phyloP scores from a whole-genome alignment of 92 coral and sea anemone species.

The Pocillopora grandis region DNA sequence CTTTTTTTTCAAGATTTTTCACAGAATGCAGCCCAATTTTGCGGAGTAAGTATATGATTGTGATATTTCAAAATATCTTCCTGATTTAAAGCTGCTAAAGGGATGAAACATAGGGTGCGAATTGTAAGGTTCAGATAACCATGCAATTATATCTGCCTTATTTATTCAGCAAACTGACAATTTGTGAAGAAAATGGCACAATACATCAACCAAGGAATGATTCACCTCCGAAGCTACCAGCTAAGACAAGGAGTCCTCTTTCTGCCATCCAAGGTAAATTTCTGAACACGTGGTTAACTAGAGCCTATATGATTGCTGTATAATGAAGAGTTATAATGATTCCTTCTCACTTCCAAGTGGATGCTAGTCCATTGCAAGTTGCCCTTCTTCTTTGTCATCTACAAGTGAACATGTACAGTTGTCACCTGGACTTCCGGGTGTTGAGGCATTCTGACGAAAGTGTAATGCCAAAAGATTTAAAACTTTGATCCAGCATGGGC shows the following conservation, averaged over 20 bases:
- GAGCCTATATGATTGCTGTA: not conserved
- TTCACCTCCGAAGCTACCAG: not conserved
- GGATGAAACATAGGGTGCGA: too few relatives aligned
- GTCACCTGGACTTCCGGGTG: too few relatives aligned
- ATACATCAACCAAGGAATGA: not conserved
- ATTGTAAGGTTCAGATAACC: not conserved
- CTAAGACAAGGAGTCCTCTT: not conserved
- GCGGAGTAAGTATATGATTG: conserved; percentile 15
- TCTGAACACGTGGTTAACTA: not conserved
- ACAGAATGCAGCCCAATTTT: conserved; percentile 9
- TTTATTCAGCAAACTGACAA: not conserved
- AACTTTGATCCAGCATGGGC: too few relatives aligned
- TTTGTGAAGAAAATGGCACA: conserved; percentile 6
- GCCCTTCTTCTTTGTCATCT: too few relatives aligned
- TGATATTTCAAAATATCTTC: not conserved
- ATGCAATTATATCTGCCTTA: too few relatives aligned
- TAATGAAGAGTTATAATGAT: too few relatives aligned
- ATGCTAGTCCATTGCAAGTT: too few relatives aligned
- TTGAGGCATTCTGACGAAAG: too few relatives aligned
- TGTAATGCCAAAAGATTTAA: too few relatives aligned
- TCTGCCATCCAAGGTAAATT: not conserved
- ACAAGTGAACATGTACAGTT: too few relatives aligned
- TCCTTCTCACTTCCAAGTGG: too few relatives aligned
- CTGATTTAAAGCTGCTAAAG: too few relatives aligned
- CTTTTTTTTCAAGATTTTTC: not conserved